Percentiles rank a stretch among this genome's conserved stretches.
These are phyloP conservation scores for Baccha elongata DNA, from an alignment of 2,888 invertebrate species.

Conservation along the genomic window DNA sequence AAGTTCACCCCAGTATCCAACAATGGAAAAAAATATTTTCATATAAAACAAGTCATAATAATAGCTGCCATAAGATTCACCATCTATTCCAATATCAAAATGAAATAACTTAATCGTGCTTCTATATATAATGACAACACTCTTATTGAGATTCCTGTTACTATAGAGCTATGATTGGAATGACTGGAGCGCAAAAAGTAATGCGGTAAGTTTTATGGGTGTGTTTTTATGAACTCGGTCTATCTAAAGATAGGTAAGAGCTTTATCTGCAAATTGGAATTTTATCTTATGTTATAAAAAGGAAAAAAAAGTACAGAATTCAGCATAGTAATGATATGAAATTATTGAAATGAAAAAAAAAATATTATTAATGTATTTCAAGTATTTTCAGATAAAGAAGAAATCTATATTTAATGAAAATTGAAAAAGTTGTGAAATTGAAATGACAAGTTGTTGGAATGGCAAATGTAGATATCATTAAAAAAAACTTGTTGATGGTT, in stretches of 20 bases:
- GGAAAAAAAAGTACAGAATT: background rate
- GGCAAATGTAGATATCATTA: no score
- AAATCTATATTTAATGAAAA: background rate
- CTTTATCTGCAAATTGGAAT: slow-evolving; percentile 9
- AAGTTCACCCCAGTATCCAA: background rate
- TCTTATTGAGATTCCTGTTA: slow-evolving; percentile 6
- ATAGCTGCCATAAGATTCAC: slow-evolving; percentile 2
- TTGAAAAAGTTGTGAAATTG: no score
- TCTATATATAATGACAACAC: slow-evolving; percentile 7
- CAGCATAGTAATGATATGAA: background rate
- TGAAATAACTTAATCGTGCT: background rate
- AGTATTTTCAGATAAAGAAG: no score
- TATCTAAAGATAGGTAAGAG: background rate
- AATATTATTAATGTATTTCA: background rate
- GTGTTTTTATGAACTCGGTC: background rate
- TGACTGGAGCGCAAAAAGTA: slow-evolving; percentile 13
- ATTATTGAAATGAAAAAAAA: background rate
- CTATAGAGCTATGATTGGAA: slow-evolving; percentile 11
- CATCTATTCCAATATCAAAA: background rate
- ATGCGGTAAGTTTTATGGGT: background rate
- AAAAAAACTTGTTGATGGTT: no score
- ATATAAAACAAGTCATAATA: background rate
- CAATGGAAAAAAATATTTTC: background rate
- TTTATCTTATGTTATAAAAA: slow-evolving; percentile 2
- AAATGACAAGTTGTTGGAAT: no score